Evolutionary conservation across 2,113 vertebrate species (phyloP).

Genomic region (Nycticebus coucang): DNA sequence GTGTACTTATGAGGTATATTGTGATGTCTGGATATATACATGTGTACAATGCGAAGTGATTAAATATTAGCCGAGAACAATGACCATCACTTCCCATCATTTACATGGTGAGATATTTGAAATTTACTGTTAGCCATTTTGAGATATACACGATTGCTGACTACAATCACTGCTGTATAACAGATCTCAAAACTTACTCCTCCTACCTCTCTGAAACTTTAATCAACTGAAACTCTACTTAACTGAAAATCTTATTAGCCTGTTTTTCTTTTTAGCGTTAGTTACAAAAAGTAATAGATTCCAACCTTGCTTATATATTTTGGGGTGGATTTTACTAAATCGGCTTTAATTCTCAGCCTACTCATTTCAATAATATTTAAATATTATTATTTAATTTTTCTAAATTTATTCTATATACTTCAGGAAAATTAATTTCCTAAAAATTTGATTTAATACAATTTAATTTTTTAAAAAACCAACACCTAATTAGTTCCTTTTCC

Average conservation of each 20-base stretch:
- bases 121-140: not conserved
- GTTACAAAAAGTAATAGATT: not conserved
- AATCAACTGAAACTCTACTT: not conserved
- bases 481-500: not conserved
- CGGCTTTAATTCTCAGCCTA: not conserved
- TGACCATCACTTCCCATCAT: not conserved
- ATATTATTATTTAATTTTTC: constrained; percentile 16
- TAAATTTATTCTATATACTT: not conserved
- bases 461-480: not conserved
- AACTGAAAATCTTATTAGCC: not conserved
- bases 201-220: not conserved
- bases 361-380: constrained; percentile 16
- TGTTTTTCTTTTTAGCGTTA: not conserved
- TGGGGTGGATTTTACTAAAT: not conserved
- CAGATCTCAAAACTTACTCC: not conserved
- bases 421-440: constrained; percentile 32
- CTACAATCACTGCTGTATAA: not conserved
- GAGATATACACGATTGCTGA: not conserved
- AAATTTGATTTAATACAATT: constrained; percentile 5
- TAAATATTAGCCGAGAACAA: not conserved
- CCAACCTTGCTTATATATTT: not conserved
- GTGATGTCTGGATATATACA: not conserved
- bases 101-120: not conserved
- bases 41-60: not conserved
- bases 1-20: not conserved